A percentile compares a stretch with the other conserved stretches of the same genome.
These are phyloP conservation scores for Macheiramphus alcinus DNA, from an alignment of 2,113 vertebrate genomes.

Conservation along the genomic window DNA sequence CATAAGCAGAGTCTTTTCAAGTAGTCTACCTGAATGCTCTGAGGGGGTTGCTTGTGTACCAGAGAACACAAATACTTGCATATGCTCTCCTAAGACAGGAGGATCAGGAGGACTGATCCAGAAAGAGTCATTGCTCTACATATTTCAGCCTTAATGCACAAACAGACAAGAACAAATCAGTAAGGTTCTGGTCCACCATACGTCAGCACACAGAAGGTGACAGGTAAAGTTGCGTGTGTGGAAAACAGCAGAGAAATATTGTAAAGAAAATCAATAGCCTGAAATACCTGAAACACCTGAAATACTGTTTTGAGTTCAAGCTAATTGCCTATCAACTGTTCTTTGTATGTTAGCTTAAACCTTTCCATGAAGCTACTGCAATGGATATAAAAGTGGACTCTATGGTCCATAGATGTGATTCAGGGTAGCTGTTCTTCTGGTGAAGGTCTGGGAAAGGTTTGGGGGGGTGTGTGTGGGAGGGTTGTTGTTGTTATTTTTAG, in stretches of 20 bases:
- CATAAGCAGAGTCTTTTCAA: neutral
- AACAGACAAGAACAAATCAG: neutral
- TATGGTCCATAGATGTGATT: neutral
- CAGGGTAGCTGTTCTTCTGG: neutral
- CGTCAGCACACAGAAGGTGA: neutral
- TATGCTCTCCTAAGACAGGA: neutral
- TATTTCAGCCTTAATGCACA: neutral
- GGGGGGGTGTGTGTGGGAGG: fast-evolving
- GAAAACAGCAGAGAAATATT: neutral
- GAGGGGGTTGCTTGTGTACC: neutral
- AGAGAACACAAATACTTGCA: neutral
- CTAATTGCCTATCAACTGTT: neutral
- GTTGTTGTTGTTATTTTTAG: neutral
- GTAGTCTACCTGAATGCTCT: neutral
- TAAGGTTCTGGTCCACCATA: neutral
- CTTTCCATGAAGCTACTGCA: neutral
- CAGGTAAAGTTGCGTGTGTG: neutral
- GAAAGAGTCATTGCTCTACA: neutral
- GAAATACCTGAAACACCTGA: neutral
- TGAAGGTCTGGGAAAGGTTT: neutral
- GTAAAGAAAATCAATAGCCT: neutral
- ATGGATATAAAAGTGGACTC: neutral
- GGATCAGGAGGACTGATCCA: neutral
- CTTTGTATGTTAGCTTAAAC: neutral
- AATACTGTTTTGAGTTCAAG: neutral